phyloP scores from a whole-genome alignment of 2,888 invertebrate species.

The Tridacna gigas region DNA sequence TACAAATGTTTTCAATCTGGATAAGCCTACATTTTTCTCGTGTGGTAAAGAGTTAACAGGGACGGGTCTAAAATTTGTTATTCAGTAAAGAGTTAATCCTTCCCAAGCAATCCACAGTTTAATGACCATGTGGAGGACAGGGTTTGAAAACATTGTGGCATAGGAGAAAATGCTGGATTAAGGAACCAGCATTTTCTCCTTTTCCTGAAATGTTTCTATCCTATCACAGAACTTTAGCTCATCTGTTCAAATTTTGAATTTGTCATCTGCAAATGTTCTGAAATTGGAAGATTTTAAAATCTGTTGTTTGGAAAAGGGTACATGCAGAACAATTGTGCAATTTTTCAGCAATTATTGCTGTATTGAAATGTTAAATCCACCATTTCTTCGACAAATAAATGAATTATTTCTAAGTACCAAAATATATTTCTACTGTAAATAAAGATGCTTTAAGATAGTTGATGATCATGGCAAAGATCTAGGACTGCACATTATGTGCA shows the following conservation, averaged over 20 bases:
- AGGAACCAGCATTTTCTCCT: background rate
- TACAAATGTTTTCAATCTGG: too few species aligned
- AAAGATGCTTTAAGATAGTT: too few species aligned
- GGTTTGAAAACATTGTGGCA: background rate
- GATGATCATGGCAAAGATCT: too few species aligned
- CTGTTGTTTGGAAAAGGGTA: background rate
- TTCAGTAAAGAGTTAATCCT: background rate
- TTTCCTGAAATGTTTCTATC: background rate
- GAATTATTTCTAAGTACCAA: too few species aligned
- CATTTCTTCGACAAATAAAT: too few species aligned
- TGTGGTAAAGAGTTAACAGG: too few species aligned
- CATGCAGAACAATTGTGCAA: too few species aligned
- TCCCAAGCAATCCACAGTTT: background rate
- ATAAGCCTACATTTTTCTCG: too few species aligned
- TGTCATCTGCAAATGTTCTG: background rate
- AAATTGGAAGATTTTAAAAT: background rate
- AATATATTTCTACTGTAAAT: too few species aligned
- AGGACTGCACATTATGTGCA: too few species aligned
- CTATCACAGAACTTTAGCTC: background rate
- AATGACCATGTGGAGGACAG: background rate
- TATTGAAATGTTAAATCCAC: too few species aligned
- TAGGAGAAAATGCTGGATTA: background rate
- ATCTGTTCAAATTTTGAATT: background rate
- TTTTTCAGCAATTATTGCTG: too few species aligned
- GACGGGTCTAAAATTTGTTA: background rate